Evolutionary conservation across 2,888 invertebrate genomes (phyloP).

Genomic region (Drosophila leonis): DNA sequence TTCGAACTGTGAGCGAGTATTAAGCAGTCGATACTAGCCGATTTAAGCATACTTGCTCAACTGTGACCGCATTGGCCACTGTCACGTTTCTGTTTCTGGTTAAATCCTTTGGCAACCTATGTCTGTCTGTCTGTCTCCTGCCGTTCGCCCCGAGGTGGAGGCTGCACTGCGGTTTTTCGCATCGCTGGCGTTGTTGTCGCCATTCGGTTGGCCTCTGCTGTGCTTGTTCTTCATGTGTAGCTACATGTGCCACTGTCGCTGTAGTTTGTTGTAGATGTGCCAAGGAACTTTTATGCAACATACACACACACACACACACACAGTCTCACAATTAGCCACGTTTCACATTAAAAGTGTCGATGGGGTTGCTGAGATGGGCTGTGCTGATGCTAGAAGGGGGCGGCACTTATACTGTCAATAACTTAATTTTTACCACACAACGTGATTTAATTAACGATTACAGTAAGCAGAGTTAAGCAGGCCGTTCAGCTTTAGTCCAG

Average conservation of each 20-base stretch:
- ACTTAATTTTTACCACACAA: constrained; percentile 75
- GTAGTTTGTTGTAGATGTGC: background rate
- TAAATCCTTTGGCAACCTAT: constrained; percentile 11
- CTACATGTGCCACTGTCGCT: background rate
- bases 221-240: background rate
- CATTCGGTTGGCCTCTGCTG: constrained; percentile 1
- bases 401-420: constrained; percentile 71
- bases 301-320: constrained; percentile 10
- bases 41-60: background rate
- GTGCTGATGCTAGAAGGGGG: background rate
- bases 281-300: background rate
- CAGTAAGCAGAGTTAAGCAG: constrained; percentile 28
- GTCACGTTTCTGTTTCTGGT: constrained; percentile 13
- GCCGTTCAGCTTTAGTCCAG: background rate
- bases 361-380: background rate
- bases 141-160: background rate
- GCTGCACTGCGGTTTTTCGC: constrained; percentile 14
- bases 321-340: constrained; percentile 66
- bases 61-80: constrained; percentile 3
- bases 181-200: constrained; percentile 5
- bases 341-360: constrained; percentile 29
- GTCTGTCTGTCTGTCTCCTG: background rate
- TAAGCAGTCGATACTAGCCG: background rate
- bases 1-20: background rate
- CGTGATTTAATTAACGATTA: constrained; percentile 80